Percentiles rank a stretch among this genome's conserved stretches.
Conservation (phyloP, 2,888 invertebrate species). For the Zele albiditarsus region DNA sequence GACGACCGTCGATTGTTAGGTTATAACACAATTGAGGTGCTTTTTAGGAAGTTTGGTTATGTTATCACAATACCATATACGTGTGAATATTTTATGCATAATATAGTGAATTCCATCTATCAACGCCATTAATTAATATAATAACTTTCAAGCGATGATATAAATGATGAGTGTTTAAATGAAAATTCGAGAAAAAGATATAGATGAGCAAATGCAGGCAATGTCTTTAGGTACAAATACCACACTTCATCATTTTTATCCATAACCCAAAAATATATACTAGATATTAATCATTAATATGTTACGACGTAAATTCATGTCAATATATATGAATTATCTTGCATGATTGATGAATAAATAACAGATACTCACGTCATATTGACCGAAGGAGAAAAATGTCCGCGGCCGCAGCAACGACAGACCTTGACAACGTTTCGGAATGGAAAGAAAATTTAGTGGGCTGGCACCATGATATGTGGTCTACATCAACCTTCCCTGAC, state of each 20-base stretch:
- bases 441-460: conserved; percentile 51
- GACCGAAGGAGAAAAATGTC: conserved; percentile 25
- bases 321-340: not conserved
- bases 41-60: conserved; percentile 43
- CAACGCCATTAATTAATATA: too few species aligned
- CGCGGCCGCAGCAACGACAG: conserved; percentile 38
- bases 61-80: not conserved
- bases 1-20: conserved; percentile 44
- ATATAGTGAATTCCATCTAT: too few species aligned
- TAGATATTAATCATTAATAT: not conserved
- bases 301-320: not conserved
- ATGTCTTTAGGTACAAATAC: too few species aligned
- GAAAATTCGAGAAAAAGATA: too few species aligned
- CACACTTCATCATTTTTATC: too few species aligned
- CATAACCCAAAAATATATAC: not conserved
- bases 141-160: too few species aligned
- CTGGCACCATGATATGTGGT: too few species aligned
- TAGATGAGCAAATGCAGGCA: too few species aligned
- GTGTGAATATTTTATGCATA: too few species aligned
- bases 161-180: too few species aligned
- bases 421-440: conserved; percentile 46
- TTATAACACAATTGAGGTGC: conserved; percentile 41
- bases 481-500: too few species aligned
- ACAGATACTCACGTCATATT: conserved; percentile 60
- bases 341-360: conserved; percentile 14